A percentile compares a stretch with the other conserved stretches of the same genome.
phyloP scores from a whole-genome alignment of 2,797 vertebrate genomes.

The Sternotherus odoratus region DNA sequence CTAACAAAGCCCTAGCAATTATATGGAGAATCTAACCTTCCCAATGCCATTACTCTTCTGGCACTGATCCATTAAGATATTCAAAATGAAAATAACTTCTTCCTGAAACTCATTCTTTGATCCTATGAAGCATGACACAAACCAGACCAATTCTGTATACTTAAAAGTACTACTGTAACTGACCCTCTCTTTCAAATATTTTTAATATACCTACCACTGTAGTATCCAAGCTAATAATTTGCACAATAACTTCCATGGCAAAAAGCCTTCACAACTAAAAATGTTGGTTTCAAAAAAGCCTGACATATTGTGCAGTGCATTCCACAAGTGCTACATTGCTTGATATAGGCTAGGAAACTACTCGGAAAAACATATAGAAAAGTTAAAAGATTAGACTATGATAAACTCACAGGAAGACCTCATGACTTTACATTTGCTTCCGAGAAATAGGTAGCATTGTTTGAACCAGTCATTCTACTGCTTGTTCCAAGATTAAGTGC shows the following conservation, averaged over 20 bases:
- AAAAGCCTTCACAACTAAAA: neutral
- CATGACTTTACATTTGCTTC: neutral
- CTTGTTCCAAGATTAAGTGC: neutral
- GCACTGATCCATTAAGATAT: fast-evolving
- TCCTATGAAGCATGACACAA: neutral
- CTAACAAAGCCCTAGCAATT: fast-evolving
- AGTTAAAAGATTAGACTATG: neutral
- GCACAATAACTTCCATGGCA: neutral
- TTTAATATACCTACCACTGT: neutral
- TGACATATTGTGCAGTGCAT: neutral
- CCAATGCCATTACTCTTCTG: fast-evolving
- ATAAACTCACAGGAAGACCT: neutral
- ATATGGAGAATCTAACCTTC: fast-evolving
- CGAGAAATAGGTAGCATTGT: neutral
- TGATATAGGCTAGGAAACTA: neutral
- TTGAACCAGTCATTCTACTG: neutral
- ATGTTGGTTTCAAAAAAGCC: neutral
- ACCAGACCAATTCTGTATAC: neutral
- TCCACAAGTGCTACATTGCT: neutral
- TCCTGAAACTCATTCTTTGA: fast-evolving
- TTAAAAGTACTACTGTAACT: neutral
- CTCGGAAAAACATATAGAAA: neutral
- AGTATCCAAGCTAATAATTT: neutral
- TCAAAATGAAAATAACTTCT: neutral
- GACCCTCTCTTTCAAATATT: neutral